phyloP scores from a whole-genome alignment of 1,140 invertebrate species.

The Drosophila simulans region DNA sequence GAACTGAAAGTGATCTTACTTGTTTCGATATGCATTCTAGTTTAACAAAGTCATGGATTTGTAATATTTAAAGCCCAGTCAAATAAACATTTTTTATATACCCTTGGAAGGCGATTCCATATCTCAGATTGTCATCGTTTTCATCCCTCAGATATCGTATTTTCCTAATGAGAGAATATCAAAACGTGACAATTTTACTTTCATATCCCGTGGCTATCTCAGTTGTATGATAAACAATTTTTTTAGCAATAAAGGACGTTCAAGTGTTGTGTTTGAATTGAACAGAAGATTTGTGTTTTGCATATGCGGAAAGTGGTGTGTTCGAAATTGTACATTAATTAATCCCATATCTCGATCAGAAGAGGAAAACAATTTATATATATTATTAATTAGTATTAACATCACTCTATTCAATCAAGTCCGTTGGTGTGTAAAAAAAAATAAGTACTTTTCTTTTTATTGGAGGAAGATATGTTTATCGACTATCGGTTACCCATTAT shows the following conservation, averaged over 20 bases:
- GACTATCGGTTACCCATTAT: too few relatives aligned
- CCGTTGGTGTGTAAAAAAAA: too few relatives aligned
- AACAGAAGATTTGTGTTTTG: background rate
- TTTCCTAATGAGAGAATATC: background rate
- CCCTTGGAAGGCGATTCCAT: background rate
- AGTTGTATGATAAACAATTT: constrained; percentile 2
- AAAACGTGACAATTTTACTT: constrained; percentile 59
- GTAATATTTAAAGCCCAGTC: too few relatives aligned
- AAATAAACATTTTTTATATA: background rate
- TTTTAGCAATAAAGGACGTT: background rate
- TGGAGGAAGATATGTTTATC: too few relatives aligned
- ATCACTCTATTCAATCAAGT: too few relatives aligned
- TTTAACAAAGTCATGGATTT: too few relatives aligned
- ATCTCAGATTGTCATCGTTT: background rate
- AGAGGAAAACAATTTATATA: too few relatives aligned
- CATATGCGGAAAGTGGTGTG: background rate
- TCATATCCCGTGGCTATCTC: constrained; percentile 56
- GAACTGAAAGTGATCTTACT: too few relatives aligned
- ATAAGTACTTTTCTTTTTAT: too few relatives aligned
- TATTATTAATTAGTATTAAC: too few relatives aligned
- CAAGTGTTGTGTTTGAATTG: background rate
- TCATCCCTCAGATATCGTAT: background rate
- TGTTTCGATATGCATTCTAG: too few relatives aligned
- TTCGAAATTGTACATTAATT: background rate
- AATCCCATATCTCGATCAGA: too few relatives aligned